Conservation (phyloP, 2,797 vertebrate genomes). For the Paramormyrops hopkinsi region DNA sequence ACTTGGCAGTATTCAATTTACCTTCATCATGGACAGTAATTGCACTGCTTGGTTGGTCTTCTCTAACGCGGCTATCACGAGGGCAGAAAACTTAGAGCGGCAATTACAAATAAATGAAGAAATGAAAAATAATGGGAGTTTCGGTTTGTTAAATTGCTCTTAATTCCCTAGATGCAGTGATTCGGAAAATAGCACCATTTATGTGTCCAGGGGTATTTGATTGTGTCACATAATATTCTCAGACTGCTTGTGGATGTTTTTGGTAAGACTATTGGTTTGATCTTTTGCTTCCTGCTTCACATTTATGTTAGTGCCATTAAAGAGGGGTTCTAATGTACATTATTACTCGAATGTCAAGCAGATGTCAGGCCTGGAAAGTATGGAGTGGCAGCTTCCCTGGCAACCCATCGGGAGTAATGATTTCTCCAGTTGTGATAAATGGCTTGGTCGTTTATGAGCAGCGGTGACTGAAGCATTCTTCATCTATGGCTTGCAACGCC, state of each 20-base stretch:
- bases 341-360: neutral
- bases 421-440: constrained; percentile 7
- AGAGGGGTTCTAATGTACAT: neutral
- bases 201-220: constrained; percentile 5
- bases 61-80: neutral
- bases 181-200: constrained; percentile 28
- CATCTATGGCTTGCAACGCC: neutral
- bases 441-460: neutral
- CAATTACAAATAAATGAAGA: constrained; percentile 25
- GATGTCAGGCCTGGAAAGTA: constrained; percentile 7
- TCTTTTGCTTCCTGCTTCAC: constrained; percentile 19
- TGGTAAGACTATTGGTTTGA: constrained; percentile 14
- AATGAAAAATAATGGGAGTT: neutral
- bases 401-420: neutral
- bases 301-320: neutral
- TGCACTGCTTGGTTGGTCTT: neutral
- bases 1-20: constrained; percentile 2
- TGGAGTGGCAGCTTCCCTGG: neutral
- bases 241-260: constrained; percentile 18
- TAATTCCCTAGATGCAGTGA: constrained; percentile 37
- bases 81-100: neutral
- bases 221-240: constrained; percentile 18
- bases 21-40: neutral
- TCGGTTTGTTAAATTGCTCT: constrained; percentile 35
- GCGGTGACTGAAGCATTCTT: neutral